These are phyloP conservation scores for Eupithecia subumbrata DNA, from an alignment of 2,888 invertebrate species.

Conservation along the genomic window DNA sequence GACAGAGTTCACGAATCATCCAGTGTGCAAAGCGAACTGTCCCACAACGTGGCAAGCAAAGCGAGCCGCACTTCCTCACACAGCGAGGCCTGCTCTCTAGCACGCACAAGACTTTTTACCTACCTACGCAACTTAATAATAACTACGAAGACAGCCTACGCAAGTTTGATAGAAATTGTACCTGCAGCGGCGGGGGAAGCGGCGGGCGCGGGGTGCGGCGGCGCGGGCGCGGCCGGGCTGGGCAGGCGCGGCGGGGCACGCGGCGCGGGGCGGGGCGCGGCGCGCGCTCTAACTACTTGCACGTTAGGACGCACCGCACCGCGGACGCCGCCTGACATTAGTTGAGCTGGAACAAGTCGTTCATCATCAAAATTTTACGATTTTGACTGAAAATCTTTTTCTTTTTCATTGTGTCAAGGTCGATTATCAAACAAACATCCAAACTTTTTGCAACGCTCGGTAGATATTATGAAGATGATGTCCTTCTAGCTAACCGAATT, in stretches of 20 bases:
- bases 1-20: no score
- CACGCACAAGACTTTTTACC: neutral
- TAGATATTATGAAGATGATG: no score
- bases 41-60: no score
- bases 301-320: conserved; percentile 72
- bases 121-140: neutral
- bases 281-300: conserved; percentile 66
- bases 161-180: conserved; percentile 7
- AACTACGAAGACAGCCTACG: neutral
- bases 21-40: no score
- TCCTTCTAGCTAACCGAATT: no score
- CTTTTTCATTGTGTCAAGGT: no score
- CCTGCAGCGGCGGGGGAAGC: conserved; percentile 43
- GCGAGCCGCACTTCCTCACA: no score
- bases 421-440: no score
- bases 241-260: conserved; percentile 36
- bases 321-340: conserved; percentile 87
- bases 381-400: neutral
- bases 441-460: no score
- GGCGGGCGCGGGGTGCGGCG: conserved; percentile 43
- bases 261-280: conserved; percentile 42
- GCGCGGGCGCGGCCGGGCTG: conserved; percentile 40
- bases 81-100: neutral
- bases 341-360: conserved; percentile 75
- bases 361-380: neutral